These are phyloP conservation scores for human (Homo sapiens) DNA, from an alignment of 2,113 vertebrate genomes.

Conservation along the genomic window DNA sequence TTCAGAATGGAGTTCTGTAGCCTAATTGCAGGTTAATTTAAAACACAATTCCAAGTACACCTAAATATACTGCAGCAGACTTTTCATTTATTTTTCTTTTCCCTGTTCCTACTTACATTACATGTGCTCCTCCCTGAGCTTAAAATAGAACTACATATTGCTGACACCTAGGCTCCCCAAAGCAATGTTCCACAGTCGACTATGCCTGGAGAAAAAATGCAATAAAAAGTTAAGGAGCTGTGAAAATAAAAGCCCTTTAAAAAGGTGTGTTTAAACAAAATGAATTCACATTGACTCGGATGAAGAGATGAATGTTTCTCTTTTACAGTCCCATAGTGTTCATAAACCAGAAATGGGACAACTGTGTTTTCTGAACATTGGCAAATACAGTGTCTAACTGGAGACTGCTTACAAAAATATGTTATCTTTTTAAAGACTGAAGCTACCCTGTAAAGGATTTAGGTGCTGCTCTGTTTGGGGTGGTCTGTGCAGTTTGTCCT, in stretches of 20 bases:
- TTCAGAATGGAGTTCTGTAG: background rate
- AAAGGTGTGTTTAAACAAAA: background rate
- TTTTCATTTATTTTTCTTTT: background rate
- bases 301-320: background rate
- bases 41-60: background rate
- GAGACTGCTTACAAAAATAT: background rate
- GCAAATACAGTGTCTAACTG: background rate
- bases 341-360: background rate
- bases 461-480: background rate
- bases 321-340: background rate
- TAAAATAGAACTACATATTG: constrained; percentile 50
- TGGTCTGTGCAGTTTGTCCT: background rate
- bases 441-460: background rate
- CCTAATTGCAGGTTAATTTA: background rate
- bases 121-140: background rate
- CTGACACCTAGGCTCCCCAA: constrained; percentile 1
- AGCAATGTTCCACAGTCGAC: background rate
- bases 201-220: background rate
- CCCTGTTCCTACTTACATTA: constrained; percentile 7
- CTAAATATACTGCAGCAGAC: background rate
- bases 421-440: background rate
- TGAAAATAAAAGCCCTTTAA: background rate
- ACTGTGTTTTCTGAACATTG: background rate
- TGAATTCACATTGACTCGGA: background rate
- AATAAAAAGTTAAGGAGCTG: background rate